These are phyloP conservation scores for Chelonia mydas DNA, from an alignment of 2,797 vertebrate species.

Conservation along the genomic window DNA sequence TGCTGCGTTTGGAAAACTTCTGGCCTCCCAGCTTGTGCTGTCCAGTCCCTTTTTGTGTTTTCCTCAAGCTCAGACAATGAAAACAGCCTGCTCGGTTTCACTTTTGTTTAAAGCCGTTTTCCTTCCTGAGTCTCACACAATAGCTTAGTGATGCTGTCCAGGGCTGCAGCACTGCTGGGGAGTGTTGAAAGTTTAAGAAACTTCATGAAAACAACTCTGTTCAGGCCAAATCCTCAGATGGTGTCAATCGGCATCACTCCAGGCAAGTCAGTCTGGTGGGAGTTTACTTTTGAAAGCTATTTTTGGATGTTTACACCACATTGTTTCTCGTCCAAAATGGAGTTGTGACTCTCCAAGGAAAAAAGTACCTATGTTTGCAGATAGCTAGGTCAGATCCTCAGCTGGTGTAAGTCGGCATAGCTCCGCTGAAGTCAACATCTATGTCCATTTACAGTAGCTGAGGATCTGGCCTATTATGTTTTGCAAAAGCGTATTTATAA, in stretches of 20 bases:
- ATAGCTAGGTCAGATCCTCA: not conserved
- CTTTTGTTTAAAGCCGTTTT: not conserved
- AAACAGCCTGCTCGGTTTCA: not conserved
- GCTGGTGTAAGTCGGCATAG: not conserved
- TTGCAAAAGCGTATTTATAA: not conserved
- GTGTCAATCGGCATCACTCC: not conserved
- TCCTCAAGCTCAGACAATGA: not conserved
- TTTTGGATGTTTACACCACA: not conserved
- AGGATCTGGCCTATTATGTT: not conserved
- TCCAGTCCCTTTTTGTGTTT: not conserved
- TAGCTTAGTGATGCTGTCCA: not conserved
- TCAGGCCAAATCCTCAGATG: not conserved
- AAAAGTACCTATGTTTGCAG: not conserved
- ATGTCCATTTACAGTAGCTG: not conserved
- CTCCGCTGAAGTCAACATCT: not conserved
- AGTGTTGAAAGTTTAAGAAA: not conserved
- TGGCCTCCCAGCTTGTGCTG: not conserved
- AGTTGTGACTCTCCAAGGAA: not conserved
- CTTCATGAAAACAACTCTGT: not conserved
- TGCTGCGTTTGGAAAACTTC: not conserved
- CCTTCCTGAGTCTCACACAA: not conserved
- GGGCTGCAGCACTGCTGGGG: not conserved
- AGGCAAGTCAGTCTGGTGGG: not conserved
- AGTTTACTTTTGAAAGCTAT: not conserved
- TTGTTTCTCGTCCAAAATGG: not conserved